Conservation (phyloP, 2,888 invertebrate genomes). For the Spisula solida region DNA sequence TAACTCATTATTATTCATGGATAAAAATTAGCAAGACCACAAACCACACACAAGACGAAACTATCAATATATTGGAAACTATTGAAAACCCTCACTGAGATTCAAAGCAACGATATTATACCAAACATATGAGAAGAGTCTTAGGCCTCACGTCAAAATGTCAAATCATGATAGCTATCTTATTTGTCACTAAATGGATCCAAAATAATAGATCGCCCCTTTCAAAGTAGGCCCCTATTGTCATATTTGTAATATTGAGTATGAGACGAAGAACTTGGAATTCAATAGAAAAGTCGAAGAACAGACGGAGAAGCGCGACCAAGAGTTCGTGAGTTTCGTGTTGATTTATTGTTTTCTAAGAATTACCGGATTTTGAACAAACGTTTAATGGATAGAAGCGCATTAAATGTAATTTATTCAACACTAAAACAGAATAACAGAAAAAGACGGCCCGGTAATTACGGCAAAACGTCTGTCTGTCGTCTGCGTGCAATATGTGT, state of each 20-base stretch:
- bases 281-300: too few species aligned
- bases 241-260: background rate
- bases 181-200: background rate
- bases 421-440: background rate
- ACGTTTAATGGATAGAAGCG: too few species aligned
- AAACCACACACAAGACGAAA: background rate
- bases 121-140: background rate
- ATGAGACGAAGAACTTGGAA: background rate
- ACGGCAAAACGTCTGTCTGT: background rate
- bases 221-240: constrained; percentile 2
- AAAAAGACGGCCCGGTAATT: background rate
- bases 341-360: too few species aligned
- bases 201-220: background rate
- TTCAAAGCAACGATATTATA: background rate
- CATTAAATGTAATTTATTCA: background rate
- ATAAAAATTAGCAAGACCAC: background rate
- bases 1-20: constrained; percentile 12
- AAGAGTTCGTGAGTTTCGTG: too few species aligned
- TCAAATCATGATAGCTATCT: background rate
- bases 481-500: background rate
- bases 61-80: constrained; percentile 6
- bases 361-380: too few species aligned
- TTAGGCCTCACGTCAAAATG: background rate
- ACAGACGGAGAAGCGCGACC: too few species aligned
- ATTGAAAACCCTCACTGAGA: background rate